phyloP scores from a whole-genome alignment of 2,113 vertebrate genomes.

The Tympanuchus pallidicinctus region DNA sequence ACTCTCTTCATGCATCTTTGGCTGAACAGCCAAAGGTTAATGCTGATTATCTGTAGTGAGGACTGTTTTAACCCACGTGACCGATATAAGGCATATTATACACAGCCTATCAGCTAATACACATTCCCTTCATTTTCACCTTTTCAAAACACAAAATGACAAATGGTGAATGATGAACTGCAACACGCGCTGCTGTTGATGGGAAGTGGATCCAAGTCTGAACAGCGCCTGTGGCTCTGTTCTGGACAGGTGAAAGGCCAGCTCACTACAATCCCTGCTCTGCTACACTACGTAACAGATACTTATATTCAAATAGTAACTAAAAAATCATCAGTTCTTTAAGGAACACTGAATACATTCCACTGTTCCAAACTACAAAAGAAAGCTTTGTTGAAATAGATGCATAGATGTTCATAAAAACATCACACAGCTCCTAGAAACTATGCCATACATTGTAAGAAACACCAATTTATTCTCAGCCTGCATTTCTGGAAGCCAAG shows the following conservation, averaged over 20 bases:
- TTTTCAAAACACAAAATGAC: neutral
- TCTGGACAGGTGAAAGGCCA: neutral
- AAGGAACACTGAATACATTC: neutral
- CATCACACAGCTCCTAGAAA: neutral
- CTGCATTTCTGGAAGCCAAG: neutral
- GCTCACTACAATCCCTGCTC: neutral
- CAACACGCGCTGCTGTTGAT: neutral
- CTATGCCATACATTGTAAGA: neutral
- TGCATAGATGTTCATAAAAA: neutral
- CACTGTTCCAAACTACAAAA: neutral
- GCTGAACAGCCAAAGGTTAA: neutral
- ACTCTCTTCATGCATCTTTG: neutral
- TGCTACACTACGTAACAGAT: accelerated
- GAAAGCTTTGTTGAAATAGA: neutral
- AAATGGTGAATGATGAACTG: neutral
- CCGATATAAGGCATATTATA: neutral
- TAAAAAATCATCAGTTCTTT: neutral
- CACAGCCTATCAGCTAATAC: neutral
- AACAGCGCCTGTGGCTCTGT: neutral
- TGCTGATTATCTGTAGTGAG: neutral
- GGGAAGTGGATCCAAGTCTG: neutral
- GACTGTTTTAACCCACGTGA: neutral
- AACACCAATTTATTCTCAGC: neutral
- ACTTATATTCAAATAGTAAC: neutral
- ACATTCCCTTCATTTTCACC: neutral